Conservation (phyloP, 53 echinoderm and acorn worm genomes). For the Holothuria scabra region DNA sequence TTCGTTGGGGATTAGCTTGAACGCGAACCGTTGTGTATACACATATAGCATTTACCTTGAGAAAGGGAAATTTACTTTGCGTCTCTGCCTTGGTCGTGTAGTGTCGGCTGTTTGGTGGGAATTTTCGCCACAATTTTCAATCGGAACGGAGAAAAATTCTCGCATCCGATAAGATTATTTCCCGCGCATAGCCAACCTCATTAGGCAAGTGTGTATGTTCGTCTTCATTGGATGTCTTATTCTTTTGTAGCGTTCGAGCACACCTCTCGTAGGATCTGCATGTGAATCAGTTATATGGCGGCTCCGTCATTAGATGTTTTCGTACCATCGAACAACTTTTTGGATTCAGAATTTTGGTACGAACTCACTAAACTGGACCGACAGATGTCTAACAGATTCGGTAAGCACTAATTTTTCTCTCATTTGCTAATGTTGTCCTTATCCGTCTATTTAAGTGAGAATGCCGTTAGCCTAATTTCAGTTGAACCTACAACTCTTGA, state of each 20-base stretch:
- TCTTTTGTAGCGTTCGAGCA: conserved; percentile 24
- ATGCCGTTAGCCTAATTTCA: neutral
- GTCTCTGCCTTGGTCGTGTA: conserved; percentile 55
- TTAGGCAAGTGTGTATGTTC: conserved; percentile 22
- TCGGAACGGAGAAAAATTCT: conserved; percentile 51
- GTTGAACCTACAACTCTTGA: neutral
- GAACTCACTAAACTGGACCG: conserved; percentile 34
- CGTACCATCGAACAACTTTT: conserved; percentile 34
- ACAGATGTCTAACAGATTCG: conserved; percentile 37
- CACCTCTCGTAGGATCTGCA: conserved; percentile 10
- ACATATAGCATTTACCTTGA: conserved; percentile 52
- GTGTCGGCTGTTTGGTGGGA: conserved; percentile 55
- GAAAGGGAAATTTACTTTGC: conserved; percentile 42
- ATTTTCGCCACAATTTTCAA: conserved; percentile 39
- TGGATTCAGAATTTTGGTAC: conserved; percentile 54
- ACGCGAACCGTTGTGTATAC: conserved; percentile 41
- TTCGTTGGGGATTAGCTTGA: conserved; percentile 51
- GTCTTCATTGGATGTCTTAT: conserved; percentile 30
- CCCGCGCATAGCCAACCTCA: conserved; percentile 48
- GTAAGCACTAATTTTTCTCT: conserved; percentile 28
- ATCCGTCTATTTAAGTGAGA: neutral
- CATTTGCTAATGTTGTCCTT: neutral
- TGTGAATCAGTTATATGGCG: conserved; percentile 42
- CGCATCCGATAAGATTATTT: conserved; percentile 53
- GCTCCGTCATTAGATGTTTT: conserved; percentile 34